Evolutionary conservation across 1,140 invertebrate species (phyloP), one percentile per base, ranked within the genome.

Genomic region (Solenopsis invicta): DNA sequence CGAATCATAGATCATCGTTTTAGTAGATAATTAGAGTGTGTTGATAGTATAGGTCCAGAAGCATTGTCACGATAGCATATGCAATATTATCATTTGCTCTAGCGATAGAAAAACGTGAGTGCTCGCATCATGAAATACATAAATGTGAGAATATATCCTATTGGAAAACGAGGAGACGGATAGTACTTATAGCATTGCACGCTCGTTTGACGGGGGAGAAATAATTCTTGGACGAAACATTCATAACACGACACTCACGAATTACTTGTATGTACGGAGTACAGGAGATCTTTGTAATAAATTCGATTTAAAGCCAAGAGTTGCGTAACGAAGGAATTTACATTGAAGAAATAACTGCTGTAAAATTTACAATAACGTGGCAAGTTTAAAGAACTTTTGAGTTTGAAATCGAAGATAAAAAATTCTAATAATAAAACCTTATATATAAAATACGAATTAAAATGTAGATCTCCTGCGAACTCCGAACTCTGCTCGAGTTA

Each of bases 31-130:
- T 59, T 71, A 16, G 34, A 61, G 37, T 24, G 67, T 41, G 13
- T 61, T 21, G 24, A 59, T 21, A 82, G 62, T 52, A n/a, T n/a
- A 18, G 67, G 54, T 82, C 67, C 80, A 82, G 80, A 82, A 72
- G 80, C 80, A 50, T 61, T n/a, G 52, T 82, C 80, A 82, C 80
- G 67, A 61, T 82, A 74, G 54, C 67, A 74, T 75, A 74, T 84
- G 80, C 52, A 62, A 66, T 52, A 75, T 82, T 61, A 82, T 61
- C 24, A 69, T 50, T 61, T n/a, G 41, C 34, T 67, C 18, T 34
- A 34, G 48, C 29, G 12, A 41, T 10, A 59, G 34, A 72, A 29
- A 59, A 56, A 62, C n/a, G 56, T 75, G 69, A 75, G 45, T 74
- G 69, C 74, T n/a, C 29, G 29, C 24, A 8, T 74, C 12, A 50